These are phyloP conservation scores for Mamestra configurata DNA, from an alignment of 1,140 invertebrate species.

Conservation along the genomic window DNA sequence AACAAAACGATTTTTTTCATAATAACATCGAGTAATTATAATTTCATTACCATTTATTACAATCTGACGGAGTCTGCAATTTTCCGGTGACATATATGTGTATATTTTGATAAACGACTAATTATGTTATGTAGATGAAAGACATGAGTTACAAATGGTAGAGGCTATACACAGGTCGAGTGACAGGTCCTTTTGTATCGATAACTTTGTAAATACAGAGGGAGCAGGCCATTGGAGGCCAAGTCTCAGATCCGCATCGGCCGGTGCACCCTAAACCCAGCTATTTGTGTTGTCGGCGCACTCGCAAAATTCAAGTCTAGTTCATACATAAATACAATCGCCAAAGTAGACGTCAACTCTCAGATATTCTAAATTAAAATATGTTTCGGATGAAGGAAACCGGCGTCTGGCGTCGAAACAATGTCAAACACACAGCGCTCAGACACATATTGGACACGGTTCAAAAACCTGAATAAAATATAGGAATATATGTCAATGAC, in stretches of 20 bases:
- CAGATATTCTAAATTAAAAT: slow-evolving; percentile 48
- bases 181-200: slow-evolving; percentile 5
- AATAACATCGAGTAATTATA: too few relatives aligned
- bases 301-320: slow-evolving; percentile 66
- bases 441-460: slow-evolving; percentile 49
- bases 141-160: not conserved
- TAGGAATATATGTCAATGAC: slow-evolving; percentile 65
- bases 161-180: not conserved
- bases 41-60: too few relatives aligned
- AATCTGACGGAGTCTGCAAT: too few relatives aligned
- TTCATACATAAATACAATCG: slow-evolving; percentile 57
- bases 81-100: too few relatives aligned
- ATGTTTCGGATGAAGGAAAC: slow-evolving; percentile 43
- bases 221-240: not conserved
- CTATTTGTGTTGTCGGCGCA: slow-evolving; percentile 69
- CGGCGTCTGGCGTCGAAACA: slow-evolving; percentile 38
- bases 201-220: slow-evolving; percentile 53
- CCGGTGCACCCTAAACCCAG: slow-evolving; percentile 52
- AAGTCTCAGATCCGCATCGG: slow-evolving; percentile 21
- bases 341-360: slow-evolving; percentile 16
- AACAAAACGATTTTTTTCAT: too few relatives aligned
- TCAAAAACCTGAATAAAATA: slow-evolving; percentile 58
- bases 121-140: not conserved
- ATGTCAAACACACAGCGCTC: slow-evolving; percentile 48
- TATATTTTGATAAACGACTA: not conserved